Evolutionary conservation across 2,113 vertebrate genomes (phyloP).

Genomic region (Crotalus helleri): DNA sequence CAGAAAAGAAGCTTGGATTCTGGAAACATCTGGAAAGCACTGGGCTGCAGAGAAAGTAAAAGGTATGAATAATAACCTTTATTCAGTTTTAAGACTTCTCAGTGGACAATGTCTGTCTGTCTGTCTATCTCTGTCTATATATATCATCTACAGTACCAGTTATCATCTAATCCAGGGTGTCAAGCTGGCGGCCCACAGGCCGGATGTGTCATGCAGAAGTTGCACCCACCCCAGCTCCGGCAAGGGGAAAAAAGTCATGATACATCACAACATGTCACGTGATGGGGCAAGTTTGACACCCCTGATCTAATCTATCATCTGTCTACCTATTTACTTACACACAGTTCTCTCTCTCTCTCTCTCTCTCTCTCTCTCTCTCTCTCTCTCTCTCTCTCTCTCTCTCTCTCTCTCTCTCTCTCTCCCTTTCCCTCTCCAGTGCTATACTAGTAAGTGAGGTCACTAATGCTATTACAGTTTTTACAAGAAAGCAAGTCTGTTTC

Average conservation of each 20-base stretch:
- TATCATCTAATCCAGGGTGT: too few species aligned
- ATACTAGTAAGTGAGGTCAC: neutral
- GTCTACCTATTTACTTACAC: too few species aligned
- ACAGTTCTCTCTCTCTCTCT: too few species aligned
- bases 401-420: too few species aligned
- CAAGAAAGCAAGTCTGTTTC: neutral
- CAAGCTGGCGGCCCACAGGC: too few species aligned
- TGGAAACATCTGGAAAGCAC: slow-evolving; percentile 89
- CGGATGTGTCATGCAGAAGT: too few species aligned
- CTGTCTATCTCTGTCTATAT: neutral
- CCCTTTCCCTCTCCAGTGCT: neutral
- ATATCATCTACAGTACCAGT: too few species aligned
- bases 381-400: neutral
- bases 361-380: too few species aligned
- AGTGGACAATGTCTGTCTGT: neutral
- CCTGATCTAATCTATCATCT: neutral
- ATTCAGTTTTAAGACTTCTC: slow-evolving; percentile 17
- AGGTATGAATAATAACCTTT: slow-evolving; percentile 61
- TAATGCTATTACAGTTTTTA: neutral
- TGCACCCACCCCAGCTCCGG: too few species aligned
- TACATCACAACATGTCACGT: too few species aligned
- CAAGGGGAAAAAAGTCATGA: too few species aligned
- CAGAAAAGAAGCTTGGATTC: slow-evolving; percentile 89
- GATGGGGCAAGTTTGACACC: too few species aligned
- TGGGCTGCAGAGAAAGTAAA: slow-evolving; percentile 91